These are phyloP conservation scores for Clinocottus analis DNA, from an alignment of 2,113 vertebrate genomes.

Conservation along the genomic window DNA sequence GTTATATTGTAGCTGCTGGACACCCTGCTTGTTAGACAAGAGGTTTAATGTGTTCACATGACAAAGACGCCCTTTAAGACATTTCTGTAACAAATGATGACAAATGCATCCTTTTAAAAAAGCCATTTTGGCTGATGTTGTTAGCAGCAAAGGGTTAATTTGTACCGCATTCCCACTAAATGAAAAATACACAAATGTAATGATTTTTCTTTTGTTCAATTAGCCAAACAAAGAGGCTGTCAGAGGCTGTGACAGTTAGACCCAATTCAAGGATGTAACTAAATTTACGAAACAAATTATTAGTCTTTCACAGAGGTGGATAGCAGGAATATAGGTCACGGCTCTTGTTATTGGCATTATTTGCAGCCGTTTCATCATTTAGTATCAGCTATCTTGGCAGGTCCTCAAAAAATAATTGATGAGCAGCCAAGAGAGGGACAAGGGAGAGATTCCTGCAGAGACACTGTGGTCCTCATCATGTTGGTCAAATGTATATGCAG, in stretches of 20 bases:
- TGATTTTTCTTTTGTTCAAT: background rate
- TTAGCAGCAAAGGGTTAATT: background rate
- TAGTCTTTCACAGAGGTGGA: background rate
- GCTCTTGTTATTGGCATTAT: constrained; percentile 14
- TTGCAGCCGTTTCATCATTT: constrained; percentile 34
- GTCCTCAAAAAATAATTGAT: constrained; percentile 6
- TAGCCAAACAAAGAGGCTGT: background rate
- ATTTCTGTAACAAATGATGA: constrained; percentile 14
- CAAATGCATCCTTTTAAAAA: background rate
- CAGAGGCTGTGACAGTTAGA: constrained; percentile 8
- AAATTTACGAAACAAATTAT: constrained; percentile 2
- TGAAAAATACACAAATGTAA: constrained; percentile 1
- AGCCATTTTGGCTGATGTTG: background rate
- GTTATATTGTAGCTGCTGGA: constrained; percentile 12
- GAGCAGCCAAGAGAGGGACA: background rate
- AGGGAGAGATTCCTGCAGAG: background rate
- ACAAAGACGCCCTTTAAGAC: background rate
- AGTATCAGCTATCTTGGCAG: constrained; percentile 4
- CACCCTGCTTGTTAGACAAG: constrained; percentile 6
- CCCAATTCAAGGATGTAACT: background rate
- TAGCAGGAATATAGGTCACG: background rate
- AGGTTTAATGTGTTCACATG: constrained; percentile 18
- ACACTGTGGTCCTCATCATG: background rate
- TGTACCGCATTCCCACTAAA: background rate
- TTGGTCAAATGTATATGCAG: background rate